Percentiles rank a stretch among this genome's conserved stretches.
Evolutionary conservation across 2,113 vertebrate genomes (phyloP).

Genomic region (Hippocampus guttulatus): DNA sequence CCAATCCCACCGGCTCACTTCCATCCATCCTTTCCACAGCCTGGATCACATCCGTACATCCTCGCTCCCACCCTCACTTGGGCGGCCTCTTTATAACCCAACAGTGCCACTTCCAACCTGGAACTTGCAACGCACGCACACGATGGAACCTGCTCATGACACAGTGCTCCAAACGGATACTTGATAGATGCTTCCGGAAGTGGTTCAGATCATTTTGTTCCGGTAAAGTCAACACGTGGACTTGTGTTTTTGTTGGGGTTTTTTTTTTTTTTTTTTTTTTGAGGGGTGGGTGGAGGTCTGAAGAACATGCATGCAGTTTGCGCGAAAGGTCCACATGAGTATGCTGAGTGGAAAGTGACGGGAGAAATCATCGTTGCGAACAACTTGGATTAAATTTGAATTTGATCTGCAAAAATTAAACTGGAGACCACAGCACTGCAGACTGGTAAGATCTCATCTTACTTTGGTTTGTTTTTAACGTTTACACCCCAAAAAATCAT

Average conservation of each 20-base stretch:
- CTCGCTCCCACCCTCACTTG: conserved; percentile 56
- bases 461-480: neutral
- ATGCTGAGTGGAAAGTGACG: conserved; percentile 28
- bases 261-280: neutral
- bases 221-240: neutral
- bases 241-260: neutral
- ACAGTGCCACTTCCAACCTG: conserved; percentile 45
- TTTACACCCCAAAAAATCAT: neutral
- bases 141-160: conserved; percentile 13
- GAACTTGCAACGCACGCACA: conserved; percentile 31
- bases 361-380: conserved; percentile 7
- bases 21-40: conserved; percentile 54
- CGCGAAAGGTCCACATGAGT: conserved; percentile 23
- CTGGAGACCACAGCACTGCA: conserved; percentile 34
- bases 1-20: conserved; percentile 14
- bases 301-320: conserved; percentile 10
- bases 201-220: conserved; percentile 9
- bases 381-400: conserved; percentile 38
- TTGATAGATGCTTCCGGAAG: conserved; percentile 18
- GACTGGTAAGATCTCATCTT: conserved; percentile 50
- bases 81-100: conserved; percentile 72
- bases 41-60: conserved; percentile 47
- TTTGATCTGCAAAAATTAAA: conserved; percentile 15
- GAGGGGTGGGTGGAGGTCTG: conserved; percentile 2
- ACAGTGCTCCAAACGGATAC: neutral